Evolutionary conservation across 2,113 vertebrate genomes (phyloP).

Genomic region (Prinia subflava): DNA sequence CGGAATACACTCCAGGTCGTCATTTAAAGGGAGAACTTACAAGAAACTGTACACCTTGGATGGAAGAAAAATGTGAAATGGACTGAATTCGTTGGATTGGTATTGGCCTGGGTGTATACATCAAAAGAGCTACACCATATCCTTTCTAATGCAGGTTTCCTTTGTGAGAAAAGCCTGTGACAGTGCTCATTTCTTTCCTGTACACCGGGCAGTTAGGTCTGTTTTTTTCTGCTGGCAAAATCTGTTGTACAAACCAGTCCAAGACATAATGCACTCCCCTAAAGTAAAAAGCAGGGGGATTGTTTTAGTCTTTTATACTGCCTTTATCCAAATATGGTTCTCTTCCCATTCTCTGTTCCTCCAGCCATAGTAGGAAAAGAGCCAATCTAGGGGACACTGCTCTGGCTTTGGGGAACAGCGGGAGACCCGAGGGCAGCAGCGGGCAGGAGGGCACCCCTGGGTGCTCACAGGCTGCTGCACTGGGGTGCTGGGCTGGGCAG

Average conservation of each 20-base stretch:
- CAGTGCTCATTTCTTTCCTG: neutral
- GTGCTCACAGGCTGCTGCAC: neutral
- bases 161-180: neutral
- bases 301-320: neutral
- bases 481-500: neutral
- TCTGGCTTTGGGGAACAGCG: neutral
- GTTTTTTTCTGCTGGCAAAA: neutral
- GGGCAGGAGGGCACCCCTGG: accelerated
- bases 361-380: neutral
- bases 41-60: neutral
- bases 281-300: neutral
- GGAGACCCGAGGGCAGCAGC: neutral
- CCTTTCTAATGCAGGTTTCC: neutral
- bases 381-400: neutral
- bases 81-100: neutral
- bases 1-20: accelerated
- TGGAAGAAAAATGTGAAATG: neutral
- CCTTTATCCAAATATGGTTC: neutral
- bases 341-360: neutral
- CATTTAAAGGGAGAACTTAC: neutral
- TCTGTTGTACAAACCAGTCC: neutral
- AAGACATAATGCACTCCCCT: neutral
- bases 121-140: neutral
- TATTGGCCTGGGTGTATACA: neutral
- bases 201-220: neutral